A percentile compares a stretch with the other conserved stretches of the same genome.
phyloP scores from a whole-genome alignment of 2,797 vertebrate species.

The Alcedo atthis region DNA sequence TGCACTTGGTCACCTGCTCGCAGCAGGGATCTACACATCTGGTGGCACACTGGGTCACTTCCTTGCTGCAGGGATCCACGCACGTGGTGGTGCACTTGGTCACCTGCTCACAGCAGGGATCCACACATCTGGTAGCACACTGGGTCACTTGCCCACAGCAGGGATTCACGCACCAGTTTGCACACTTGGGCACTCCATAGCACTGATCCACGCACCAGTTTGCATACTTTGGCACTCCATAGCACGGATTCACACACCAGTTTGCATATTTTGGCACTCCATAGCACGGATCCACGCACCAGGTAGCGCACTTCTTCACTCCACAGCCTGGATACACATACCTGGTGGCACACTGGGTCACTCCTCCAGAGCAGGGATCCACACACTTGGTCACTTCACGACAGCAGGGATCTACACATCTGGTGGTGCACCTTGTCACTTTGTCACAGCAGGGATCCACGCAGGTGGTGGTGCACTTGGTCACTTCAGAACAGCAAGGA shows the following conservation, averaged over 20 bases:
- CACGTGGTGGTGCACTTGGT: fast-evolving
- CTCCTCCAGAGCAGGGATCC: fast-evolving
- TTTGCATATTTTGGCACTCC: too few species aligned
- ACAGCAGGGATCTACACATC: too few species aligned
- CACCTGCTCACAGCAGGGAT: fast-evolving
- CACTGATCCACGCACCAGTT: neutral
- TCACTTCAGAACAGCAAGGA: fast-evolving
- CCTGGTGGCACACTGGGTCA: neutral
- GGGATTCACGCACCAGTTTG: fast-evolving
- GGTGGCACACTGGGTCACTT: neutral
- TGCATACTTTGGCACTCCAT: neutral
- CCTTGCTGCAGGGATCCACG: fast-evolving
- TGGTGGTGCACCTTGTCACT: neutral
- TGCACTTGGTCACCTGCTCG: fast-evolving
- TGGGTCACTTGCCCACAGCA: fast-evolving
- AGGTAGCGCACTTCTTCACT: fast-evolving
- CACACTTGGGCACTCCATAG: neutral
- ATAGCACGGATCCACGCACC: neutral
- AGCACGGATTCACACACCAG: neutral
- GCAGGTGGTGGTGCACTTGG: fast-evolving
- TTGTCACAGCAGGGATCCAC: fast-evolving
- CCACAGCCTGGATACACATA: neutral
- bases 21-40: neutral
- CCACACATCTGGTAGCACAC: fast-evolving
- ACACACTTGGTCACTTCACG: neutral